A percentile compares a stretch with the other conserved stretches of the same genome.
These are phyloP conservation scores for Pseudomyrmex sp. DNA, from an alignment of 1,140 invertebrate species.

Conservation along the genomic window DNA sequence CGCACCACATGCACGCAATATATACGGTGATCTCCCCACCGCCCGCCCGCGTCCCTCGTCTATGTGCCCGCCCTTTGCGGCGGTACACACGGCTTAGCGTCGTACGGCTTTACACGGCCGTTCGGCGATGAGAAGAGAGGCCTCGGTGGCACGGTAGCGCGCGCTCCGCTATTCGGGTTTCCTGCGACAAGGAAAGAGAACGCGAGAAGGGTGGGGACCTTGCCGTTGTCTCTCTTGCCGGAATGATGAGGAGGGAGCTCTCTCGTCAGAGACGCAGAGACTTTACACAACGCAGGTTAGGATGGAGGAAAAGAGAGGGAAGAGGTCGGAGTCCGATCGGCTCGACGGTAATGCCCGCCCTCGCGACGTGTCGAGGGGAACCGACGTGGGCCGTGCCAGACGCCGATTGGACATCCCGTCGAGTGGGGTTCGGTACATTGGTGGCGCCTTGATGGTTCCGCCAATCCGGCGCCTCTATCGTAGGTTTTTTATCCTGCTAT, in stretches of 20 bases:
- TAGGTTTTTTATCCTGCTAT: conserved; percentile 82
- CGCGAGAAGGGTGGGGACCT: neutral
- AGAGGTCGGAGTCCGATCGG: conserved; percentile 49
- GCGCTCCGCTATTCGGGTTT: conserved; percentile 73
- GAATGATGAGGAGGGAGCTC: conserved; percentile 45
- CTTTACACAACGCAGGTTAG: conserved; percentile 16
- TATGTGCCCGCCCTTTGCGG: conserved; percentile 66
- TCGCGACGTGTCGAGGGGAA: conserved; percentile 72
- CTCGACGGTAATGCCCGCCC: conserved; percentile 68
- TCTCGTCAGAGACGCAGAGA: conserved; percentile 32
- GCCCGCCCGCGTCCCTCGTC: conserved; percentile 55
- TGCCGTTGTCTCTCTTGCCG: conserved; percentile 55
- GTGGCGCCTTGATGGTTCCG: conserved; percentile 74
- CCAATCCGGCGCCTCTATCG: conserved; percentile 80
- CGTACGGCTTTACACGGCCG: conserved; percentile 69
- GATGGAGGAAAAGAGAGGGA: conserved; percentile 44
- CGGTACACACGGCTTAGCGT: conserved; percentile 56
- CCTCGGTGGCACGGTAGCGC: conserved; percentile 63
- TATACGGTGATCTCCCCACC: conserved; percentile 11
- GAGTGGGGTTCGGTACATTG: conserved; percentile 72
- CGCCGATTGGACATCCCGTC: conserved; percentile 76
- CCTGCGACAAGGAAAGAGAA: conserved; percentile 51
- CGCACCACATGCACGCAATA: conserved; percentile 1
- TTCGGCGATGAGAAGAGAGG: conserved; percentile 58
- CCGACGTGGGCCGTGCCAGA: conserved; percentile 80